Percentiles rank a stretch among this genome's conserved stretches.
Evolutionary conservation across 2,888 invertebrate species (phyloP).

Genomic region (Orgyia antiqua): DNA sequence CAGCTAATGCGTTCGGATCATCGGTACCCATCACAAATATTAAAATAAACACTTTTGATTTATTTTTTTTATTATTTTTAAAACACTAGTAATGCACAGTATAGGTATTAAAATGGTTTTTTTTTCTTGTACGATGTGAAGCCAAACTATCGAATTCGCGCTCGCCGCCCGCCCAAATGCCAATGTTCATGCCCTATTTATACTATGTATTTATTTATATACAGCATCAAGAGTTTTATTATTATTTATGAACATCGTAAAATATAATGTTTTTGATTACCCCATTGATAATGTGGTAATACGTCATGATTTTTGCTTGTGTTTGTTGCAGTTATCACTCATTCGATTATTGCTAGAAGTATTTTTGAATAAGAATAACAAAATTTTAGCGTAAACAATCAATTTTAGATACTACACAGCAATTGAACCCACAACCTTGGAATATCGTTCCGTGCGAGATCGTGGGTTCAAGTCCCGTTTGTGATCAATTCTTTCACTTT

Average conservation of each 20-base stretch:
- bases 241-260: slow-evolving; percentile 20
- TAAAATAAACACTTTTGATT: too few relatives aligned
- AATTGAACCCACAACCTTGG: too few relatives aligned
- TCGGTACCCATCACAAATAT: slow-evolving; percentile 72
- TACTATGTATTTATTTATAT: slow-evolving; percentile 17
- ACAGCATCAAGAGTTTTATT: slow-evolving; percentile 20
- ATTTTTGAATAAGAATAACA: too few relatives aligned
- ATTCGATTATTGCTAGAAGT: too few relatives aligned
- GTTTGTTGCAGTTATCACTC: too few relatives aligned
- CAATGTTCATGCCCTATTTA: slow-evolving; percentile 30
- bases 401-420: too few relatives aligned
- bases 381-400: too few relatives aligned
- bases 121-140: slow-evolving; percentile 6
- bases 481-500: too few relatives aligned
- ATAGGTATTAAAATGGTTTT: background rate
- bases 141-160: slow-evolving; percentile 18
- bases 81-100: background rate
- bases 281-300: too few relatives aligned
- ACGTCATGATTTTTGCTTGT: too few relatives aligned
- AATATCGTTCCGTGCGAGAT: too few relatives aligned
- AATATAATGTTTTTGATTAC: slow-evolving; percentile 4
- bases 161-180: slow-evolving; percentile 51
- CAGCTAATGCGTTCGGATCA: slow-evolving; percentile 81
- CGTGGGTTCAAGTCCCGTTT: too few relatives aligned
- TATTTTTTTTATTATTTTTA: background rate